Conservation (phyloP, 2,888 invertebrate species). For the Latrodectus elegans region DNA sequence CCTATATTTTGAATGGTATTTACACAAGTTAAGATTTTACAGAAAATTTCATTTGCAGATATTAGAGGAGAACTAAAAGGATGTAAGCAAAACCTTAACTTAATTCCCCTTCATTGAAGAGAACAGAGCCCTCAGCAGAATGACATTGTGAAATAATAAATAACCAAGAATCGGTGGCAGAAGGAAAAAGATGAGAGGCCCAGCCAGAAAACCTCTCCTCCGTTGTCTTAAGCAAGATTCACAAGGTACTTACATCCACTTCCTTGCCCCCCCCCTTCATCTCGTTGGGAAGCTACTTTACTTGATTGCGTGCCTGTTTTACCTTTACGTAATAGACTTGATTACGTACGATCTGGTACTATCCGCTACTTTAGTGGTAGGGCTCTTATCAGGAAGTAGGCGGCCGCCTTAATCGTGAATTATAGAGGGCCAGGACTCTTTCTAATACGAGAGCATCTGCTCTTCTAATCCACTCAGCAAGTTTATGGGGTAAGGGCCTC, state of each 20-base stretch:
- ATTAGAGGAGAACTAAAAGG: too few species aligned
- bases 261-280: not conserved
- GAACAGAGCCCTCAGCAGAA: too few species aligned
- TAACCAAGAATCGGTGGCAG: too few species aligned
- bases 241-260: conserved; percentile 16
- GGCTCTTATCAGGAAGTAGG: conserved; percentile 40
- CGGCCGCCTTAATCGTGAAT: conserved; percentile 58
- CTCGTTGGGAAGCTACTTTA: conserved; percentile 47
- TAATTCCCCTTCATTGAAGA: too few species aligned
- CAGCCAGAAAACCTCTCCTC: not conserved
- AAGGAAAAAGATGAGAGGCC: too few species aligned
- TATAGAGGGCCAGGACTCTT: conserved; percentile 41
- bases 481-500: conserved; percentile 44
- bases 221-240: conserved; percentile 54
- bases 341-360: conserved; percentile 56
- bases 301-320: conserved; percentile 65
- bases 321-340: conserved; percentile 63
- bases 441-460: conserved; percentile 52
- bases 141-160: too few species aligned
- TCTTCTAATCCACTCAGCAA: conserved; percentile 62
- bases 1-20: too few species aligned
- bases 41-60: too few species aligned
- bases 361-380: conserved; percentile 38
- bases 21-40: too few species aligned
- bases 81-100: too few species aligned